Evolutionary conservation across 2,797 vertebrate species (phyloP), one percentile per base, ranked within the genome.

Genomic region (Naso thynnoides): DNA sequence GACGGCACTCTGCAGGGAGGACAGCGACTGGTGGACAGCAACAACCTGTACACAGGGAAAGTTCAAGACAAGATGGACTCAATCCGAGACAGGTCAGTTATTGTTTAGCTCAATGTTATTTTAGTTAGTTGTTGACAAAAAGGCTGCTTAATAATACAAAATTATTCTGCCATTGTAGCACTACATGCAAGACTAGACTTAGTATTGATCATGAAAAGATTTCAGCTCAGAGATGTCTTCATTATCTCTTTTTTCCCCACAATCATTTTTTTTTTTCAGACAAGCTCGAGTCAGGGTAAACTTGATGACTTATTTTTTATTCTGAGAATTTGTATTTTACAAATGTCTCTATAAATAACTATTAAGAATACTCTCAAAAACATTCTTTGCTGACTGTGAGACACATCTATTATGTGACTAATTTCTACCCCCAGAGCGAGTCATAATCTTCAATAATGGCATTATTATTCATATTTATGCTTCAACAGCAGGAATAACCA

Each of bases 1-100:
- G 89, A 93, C 0, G 92, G 93, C 52, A 91, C 90, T 7, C 84
- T 97, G 79, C 91, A 90, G 60, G 70, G 77, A 0, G 98, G 98
- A 56, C 94, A 92, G 86, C 93, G 93, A 42, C 94, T 99, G 79
- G 91, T 97, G 71, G 91, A 95, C 2, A 92, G 94, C 48, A 92
- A 90, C 44, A 99, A 98, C 86, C 92, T 97, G 84, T 97, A 97
- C 70, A 80, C 95, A 0, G 93, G 94, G 70, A 98, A 96, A 83
- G 93, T 99, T 52, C 81, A 93, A 0, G 95, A 97, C 67, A 99
- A 98, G 86, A 95, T 96, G 86, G 92, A 85, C 60, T 92, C 92
- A 14, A 94, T 98, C 29, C 47, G 81, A 76, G 94, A 98, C 85
- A 96, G 97, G 98, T 99, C 11, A 65, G 92, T 79, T 5, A 1